Evolutionary conservation across 2,888 invertebrate species (phyloP).

Genomic region (Aphodius sticticus): DNA sequence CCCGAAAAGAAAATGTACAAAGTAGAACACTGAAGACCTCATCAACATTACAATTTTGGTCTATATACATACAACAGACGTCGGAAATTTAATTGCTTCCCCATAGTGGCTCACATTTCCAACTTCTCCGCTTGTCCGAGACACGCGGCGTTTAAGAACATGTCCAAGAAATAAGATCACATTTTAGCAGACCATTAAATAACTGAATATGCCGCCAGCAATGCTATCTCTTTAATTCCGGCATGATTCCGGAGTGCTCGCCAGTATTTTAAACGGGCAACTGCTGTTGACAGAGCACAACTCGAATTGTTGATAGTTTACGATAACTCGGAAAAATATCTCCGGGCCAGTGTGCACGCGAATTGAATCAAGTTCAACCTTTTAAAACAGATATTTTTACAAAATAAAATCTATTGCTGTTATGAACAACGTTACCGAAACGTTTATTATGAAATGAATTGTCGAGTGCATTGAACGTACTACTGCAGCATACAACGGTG

Average conservation of each 20-base stretch:
- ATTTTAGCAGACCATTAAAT: neutral
- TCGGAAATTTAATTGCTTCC: no score
- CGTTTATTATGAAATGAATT: constrained; percentile 29
- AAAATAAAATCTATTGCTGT: constrained; percentile 34
- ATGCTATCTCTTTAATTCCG: constrained; percentile 24
- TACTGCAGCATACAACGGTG: constrained; percentile 18
- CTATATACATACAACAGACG: no score
- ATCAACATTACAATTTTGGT: no score
- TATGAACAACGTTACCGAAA: constrained; percentile 33
- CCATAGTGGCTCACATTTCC: no score
- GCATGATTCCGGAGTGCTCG: constrained; percentile 23
- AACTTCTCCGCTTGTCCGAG: no score
- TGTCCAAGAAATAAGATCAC: neutral
- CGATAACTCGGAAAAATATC: constrained; percentile 44
- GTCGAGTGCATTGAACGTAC: constrained; percentile 22
- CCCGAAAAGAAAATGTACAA: no score
- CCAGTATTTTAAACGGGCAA: constrained; percentile 31
- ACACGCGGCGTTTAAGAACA: neutral
- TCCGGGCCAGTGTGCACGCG: constrained; percentile 46
- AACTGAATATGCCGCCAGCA: no score
- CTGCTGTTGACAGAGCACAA: constrained; percentile 46
- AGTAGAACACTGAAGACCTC: no score
- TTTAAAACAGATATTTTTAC: constrained; percentile 29
- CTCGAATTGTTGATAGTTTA: constrained; percentile 51
- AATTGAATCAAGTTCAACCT: constrained; percentile 41